Conservation (phyloP, 2,113 vertebrate genomes). For the Ancistrus triradiatus region DNA sequence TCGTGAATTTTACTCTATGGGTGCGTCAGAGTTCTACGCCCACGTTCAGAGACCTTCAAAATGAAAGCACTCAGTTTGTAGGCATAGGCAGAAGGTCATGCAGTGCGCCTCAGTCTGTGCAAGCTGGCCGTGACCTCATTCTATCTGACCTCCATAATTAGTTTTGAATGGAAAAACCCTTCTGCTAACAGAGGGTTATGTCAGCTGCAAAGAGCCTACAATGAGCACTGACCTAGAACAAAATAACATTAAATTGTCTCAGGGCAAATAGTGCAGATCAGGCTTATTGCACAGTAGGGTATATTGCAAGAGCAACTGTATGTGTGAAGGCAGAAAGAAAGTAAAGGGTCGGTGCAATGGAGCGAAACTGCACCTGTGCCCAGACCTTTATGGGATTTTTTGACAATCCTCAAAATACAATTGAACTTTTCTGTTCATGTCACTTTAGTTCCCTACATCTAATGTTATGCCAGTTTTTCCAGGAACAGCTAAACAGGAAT, state of each 20-base stretch:
- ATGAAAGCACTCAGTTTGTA: too few relatives aligned
- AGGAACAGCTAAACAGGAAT: too few relatives aligned
- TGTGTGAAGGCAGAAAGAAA: not conserved
- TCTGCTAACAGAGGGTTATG: slow-evolving; percentile 37
- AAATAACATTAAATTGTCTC: slow-evolving; percentile 46
- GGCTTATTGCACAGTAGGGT: not conserved
- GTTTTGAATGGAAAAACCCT: slow-evolving; percentile 25
- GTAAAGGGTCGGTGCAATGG: not conserved
- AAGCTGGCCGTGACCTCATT: slow-evolving; percentile 31
- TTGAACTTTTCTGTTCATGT: too few relatives aligned
- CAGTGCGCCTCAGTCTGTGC: slow-evolving; percentile 34
- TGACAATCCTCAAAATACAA: too few relatives aligned
- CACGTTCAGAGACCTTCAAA: not conserved
- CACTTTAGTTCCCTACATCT: too few relatives aligned
- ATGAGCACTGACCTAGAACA: slow-evolving; percentile 64
- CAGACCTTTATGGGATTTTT: too few relatives aligned
- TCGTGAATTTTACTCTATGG: not conserved
- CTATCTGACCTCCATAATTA: slow-evolving; percentile 40
- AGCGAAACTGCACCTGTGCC: too few relatives aligned
- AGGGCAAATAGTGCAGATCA: slow-evolving; percentile 1
- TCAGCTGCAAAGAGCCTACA: slow-evolving; percentile 56
- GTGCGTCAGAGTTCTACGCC: not conserved
- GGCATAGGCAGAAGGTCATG: slow-evolving; percentile 14
- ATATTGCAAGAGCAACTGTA: not conserved
- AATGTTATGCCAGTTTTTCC: too few relatives aligned